A percentile compares a stretch with the other conserved stretches of the same genome.
phyloP scores from a whole-genome alignment of 2,113 vertebrate genomes.

The Microtus pennsylvanicus region DNA sequence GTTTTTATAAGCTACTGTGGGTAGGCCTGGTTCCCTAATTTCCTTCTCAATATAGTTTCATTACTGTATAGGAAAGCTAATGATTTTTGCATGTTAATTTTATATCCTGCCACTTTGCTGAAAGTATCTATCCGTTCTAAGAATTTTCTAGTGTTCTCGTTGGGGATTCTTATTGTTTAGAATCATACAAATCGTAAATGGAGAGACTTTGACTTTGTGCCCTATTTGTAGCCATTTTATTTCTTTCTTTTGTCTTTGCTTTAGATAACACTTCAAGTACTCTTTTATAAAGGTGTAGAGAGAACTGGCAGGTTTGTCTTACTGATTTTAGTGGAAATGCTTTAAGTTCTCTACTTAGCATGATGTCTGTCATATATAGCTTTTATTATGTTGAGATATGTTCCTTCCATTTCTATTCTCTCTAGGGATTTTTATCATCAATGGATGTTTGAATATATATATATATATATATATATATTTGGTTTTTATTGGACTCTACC shows the following conservation, averaged over 20 bases:
- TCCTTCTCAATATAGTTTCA: not conserved
- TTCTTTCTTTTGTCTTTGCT: not conserved
- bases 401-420: not conserved
- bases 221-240: not conserved
- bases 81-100: not conserved
- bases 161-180: not conserved
- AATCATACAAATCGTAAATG: not conserved
- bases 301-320: not conserved
- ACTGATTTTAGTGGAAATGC: not conserved
- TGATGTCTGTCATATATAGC: no score
- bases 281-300: not conserved
- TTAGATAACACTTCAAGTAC: not conserved
- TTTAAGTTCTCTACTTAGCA: not conserved
- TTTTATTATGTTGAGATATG: not conserved
- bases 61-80: not conserved
- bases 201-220: not conserved
- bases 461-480: no score
- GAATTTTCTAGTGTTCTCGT: not conserved
- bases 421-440: not conserved
- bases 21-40: not conserved
- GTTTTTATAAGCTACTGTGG: not conserved
- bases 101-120: not conserved
- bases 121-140: not conserved
- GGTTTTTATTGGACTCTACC: no score
- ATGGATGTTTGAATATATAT: not conserved